These are phyloP conservation scores for Cariama cristata DNA, from an alignment of 2,113 vertebrate genomes.

Conservation along the genomic window DNA sequence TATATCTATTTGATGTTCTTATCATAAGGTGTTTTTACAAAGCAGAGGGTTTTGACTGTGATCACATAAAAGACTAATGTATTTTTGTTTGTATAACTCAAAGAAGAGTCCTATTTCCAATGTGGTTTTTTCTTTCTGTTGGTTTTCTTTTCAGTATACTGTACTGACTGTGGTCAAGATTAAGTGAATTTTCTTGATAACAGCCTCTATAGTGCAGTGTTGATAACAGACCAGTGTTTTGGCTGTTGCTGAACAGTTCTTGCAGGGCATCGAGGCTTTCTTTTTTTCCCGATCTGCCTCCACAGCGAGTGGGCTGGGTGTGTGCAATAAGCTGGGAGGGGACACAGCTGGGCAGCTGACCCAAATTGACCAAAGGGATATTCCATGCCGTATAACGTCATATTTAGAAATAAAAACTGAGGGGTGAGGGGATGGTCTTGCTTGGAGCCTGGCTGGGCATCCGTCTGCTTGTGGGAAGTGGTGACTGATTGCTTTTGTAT, in stretches of 20 bases:
- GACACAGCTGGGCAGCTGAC: not conserved
- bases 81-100: not conserved
- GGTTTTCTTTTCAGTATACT: not conserved
- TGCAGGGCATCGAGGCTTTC: not conserved
- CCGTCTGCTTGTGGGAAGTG: not conserved
- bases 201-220: not conserved
- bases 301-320: rapidly evolving
- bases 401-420: not conserved
- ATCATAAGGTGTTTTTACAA: not conserved
- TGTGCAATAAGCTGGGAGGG: not conserved
- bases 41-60: not conserved
- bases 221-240: not conserved
- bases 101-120: not conserved
- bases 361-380: not conserved
- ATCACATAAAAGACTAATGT: rapidly evolving
- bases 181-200: not conserved
- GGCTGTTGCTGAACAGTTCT: not conserved
- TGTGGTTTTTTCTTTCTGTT: not conserved
- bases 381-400: not conserved
- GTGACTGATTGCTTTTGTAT: not conserved
- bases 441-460: not conserved
- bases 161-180: not conserved
- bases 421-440: not conserved
- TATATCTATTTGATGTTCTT: not conserved
- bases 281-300: not conserved